Conservation (phyloP, 1,140 invertebrate genomes). For the Thereuonema tuberculata region DNA sequence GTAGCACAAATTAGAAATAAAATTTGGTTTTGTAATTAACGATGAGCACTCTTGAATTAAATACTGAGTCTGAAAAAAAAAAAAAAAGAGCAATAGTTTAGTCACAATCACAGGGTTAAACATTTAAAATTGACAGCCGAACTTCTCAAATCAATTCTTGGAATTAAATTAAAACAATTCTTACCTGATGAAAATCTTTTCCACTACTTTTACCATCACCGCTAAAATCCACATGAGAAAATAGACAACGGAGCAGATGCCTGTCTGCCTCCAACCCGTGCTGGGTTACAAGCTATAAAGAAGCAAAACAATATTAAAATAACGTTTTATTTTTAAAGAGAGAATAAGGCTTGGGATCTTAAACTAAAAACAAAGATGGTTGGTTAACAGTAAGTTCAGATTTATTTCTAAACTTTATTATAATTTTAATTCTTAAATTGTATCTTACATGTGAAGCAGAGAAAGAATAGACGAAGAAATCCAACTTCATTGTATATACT, state of each 20-base stretch:
- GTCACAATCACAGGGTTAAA: not conserved
- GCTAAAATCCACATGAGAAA: slow-evolving; percentile 50
- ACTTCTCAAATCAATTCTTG: not conserved
- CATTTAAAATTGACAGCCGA: slow-evolving; percentile 29
- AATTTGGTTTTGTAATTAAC: slow-evolving; percentile 54
- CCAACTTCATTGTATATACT: too few species aligned
- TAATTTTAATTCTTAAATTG: too few species aligned
- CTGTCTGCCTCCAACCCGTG: slow-evolving; percentile 74
- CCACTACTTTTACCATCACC: slow-evolving; percentile 37
- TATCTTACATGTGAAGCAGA: too few species aligned
- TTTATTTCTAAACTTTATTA: too few species aligned
- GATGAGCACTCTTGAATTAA: slow-evolving; percentile 53
- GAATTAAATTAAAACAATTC: slow-evolving; percentile 4
- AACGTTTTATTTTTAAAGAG: not conserved
- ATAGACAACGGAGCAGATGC: slow-evolving; percentile 72
- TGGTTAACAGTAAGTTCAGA: too few species aligned
- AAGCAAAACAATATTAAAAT: slow-evolving; percentile 13
- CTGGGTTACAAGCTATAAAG: slow-evolving; percentile 52
- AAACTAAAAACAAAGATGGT: too few species aligned
- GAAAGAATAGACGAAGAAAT: too few species aligned
- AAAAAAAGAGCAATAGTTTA: slow-evolving; percentile 36
- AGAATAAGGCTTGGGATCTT: not conserved
- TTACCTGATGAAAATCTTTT: slow-evolving; percentile 37
- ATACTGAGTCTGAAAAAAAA: slow-evolving; percentile 47
- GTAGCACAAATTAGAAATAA: slow-evolving; percentile 60